Evolutionary conservation across 2,113 vertebrate genomes (phyloP).

Genomic region (Hippocampus guttulatus): DNA sequence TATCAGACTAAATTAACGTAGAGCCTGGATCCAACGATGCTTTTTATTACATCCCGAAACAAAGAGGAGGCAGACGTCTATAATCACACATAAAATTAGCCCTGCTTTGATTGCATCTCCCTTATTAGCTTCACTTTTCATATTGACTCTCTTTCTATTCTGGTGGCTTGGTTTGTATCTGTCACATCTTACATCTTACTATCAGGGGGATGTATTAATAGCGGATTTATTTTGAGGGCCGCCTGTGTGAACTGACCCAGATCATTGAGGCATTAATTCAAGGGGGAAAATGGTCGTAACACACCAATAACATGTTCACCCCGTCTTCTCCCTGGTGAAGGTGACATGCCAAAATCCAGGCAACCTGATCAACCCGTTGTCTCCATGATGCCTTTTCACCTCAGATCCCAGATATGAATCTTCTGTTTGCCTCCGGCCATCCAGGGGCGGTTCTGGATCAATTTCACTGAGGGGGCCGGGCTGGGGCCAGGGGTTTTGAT

Average conservation of each 20-base stretch:
- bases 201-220: slow-evolving; percentile 16
- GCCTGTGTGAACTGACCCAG: background rate
- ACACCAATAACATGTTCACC: slow-evolving; percentile 25
- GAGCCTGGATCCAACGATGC: slow-evolving; percentile 14
- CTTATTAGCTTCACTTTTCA: slow-evolving; percentile 27
- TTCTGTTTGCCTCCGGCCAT: slow-evolving; percentile 16
- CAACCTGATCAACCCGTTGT: slow-evolving; percentile 3
- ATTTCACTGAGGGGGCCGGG: too few relatives aligned
- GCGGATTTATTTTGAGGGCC: slow-evolving; percentile 30
- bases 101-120: slow-evolving; percentile 30
- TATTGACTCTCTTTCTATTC: background rate
- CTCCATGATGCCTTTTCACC: slow-evolving; percentile 29
- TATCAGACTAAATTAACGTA: slow-evolving; percentile 55
- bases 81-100: slow-evolving; percentile 17
- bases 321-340: slow-evolving; percentile 26
- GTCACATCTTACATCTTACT: slow-evolving; percentile 2
- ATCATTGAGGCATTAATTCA: background rate
- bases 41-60: slow-evolving; percentile 23
- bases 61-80: slow-evolving; percentile 23
- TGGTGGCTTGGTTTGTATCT: slow-evolving; percentile 6
- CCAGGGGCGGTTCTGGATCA: too few relatives aligned
- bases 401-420: slow-evolving; percentile 14
- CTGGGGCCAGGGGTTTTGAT: too few relatives aligned
- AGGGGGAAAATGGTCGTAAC: slow-evolving; percentile 5
- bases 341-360: background rate